Evolutionary conservation across 2,888 invertebrate species (phyloP), one percentile per base, ranked within the genome.

Genomic region (Ormyrus pomaceus): DNA sequence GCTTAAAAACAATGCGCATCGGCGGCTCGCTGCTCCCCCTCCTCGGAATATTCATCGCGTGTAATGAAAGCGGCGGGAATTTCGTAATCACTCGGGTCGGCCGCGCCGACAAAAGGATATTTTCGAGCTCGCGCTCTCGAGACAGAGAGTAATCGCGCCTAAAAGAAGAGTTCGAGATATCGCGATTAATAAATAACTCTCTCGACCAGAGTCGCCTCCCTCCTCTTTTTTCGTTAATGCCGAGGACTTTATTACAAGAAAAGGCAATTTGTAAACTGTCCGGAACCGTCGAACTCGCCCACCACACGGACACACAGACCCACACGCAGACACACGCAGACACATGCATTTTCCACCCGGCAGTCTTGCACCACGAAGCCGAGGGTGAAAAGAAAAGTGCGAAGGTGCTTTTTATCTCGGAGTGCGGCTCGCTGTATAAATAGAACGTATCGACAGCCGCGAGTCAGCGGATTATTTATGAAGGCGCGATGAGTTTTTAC

Each of bases 191-290:
- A 82, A 82, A 82, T 79, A 82, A 76, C 77, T 34, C 34, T 34
- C 70, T 7, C 5, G 50, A 34, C 55, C 34, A 6, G 51, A 45
- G 53, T 9, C 45, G 51, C 34, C 46, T 53, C 55, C 34, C 19
- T 72, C 62, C 65, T 66, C 48, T 61, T 34, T 58, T 72, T 65
- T 62, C 13, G 11, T 74, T 59, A 65, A 66, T 62, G 55, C 72
- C 79, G 79, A 79, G 69, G 82, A 82, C 82, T 82, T 82, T 82
- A 82, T 82, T 82, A 82, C 78, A 73, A 79, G 81, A 82, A 73
- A 73, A 69, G 77, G 72, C 73, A 69, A 82, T 79, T 79, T 82
- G 82, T 79, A 69, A 82, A 76, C 64, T 81, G 79, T 76, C 76
- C 66, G 55, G 46, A 77, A 73, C 77, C 78, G 78, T 78, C 78